Base-by-base conservation (phyloP, 2,888 invertebrate genomes). In the Pseudanteris insignis region DNA sequence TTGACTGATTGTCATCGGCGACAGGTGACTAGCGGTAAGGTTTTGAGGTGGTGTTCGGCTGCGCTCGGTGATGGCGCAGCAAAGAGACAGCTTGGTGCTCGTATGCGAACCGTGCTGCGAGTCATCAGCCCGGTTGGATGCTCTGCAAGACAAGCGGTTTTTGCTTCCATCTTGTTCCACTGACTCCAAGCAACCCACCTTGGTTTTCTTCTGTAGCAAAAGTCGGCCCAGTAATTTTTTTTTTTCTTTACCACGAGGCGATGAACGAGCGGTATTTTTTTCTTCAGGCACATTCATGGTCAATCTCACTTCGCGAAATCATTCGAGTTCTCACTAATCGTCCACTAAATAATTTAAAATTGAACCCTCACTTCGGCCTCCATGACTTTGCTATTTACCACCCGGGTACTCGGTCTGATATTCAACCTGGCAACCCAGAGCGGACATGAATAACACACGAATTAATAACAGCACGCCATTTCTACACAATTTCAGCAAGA, bases 41-140 rank as follows among this genome's bases (percentile, higher is more conserved):
- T 78, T 77, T 63, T 78, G 79, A 1, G 79, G 74, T 1, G 80
- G 80, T 2, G 80, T 81, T 64, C 76, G 70, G 51, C 80, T 77
- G 15, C 80, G 73, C 63, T 82, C 81, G 1, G 81, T 81, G 72
- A 81, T 81, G 1, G 81, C 81, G 57, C 81, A 81, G 60, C 81
- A 81, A 8, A 81, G 67, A 1, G 78, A 77, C 28, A 78, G 63
- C 54, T 77, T 78, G 21, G 77, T 77, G 62, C 77, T 78, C 5
- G 78, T 77, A 26, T 76, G 70, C 8, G 78, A 78, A 36, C 74
- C 72, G 18, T 76, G 73, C 18, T 77, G 76, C 0, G 77, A 78
- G 51, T 68, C 71, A 34, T 78, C 77, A 7, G 72, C 54, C 18
- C 18, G 3, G 6, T 18, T 18, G n/a, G n/a, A n/a, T n/a, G n/a